Evolutionary conservation across 92 coral and sea anemone species (phyloP).

Genomic region (Pocillopora meandrina): DNA sequence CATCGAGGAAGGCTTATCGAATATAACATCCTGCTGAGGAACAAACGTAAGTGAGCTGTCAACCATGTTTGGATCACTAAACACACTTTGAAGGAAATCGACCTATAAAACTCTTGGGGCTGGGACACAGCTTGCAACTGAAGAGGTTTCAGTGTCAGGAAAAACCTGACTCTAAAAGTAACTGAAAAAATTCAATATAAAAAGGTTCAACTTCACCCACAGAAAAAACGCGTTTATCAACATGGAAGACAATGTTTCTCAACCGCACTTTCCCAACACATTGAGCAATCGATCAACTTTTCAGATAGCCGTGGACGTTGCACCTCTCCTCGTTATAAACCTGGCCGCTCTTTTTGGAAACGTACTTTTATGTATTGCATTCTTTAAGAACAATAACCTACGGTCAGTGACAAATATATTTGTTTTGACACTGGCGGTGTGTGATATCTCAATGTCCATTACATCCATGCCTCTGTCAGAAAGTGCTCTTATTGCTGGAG

Average conservation of each 20-base stretch:
- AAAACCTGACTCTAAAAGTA: too few relatives aligned
- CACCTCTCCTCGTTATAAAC: constrained; percentile 53
- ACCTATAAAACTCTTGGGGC: too few relatives aligned
- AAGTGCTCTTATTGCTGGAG: constrained; percentile 52
- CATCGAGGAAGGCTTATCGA: neutral
- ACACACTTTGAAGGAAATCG: too few relatives aligned
- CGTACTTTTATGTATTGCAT: constrained; percentile 63
- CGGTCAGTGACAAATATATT: constrained; percentile 76
- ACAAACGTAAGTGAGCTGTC: neutral
- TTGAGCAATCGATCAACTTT: constrained; percentile 40
- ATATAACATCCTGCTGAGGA: neutral
- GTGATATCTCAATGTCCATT: constrained; percentile 72
- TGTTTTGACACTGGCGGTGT: constrained; percentile 58
- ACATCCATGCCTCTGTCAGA: constrained; percentile 74
- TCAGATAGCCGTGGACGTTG: constrained; percentile 41
- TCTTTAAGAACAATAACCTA: constrained; percentile 50
- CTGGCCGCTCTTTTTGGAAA: constrained; percentile 67
- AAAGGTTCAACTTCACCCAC: too few relatives aligned
- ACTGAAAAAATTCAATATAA: too few relatives aligned
- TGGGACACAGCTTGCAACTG: neutral
- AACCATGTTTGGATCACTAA: neutral
- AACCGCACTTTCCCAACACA: constrained; percentile 23
- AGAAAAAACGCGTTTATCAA: too few relatives aligned
- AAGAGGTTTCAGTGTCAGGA: neutral
- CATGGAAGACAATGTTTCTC: constrained; percentile 21